Base-by-base conservation (phyloP, 1,140 invertebrate species). In the Pseudomyrmex dendroicus region DNA sequence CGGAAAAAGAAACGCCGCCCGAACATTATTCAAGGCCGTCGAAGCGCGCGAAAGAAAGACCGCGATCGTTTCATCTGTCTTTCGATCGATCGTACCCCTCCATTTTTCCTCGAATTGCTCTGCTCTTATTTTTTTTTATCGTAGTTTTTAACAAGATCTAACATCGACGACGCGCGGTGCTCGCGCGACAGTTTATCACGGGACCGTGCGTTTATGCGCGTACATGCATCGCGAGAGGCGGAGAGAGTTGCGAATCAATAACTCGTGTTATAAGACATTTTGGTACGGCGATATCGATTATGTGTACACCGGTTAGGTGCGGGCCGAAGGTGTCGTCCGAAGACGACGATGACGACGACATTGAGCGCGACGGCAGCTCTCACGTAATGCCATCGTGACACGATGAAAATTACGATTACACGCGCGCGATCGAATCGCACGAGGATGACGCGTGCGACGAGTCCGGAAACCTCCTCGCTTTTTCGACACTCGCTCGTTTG, bases 221-320 rank as follows among this genome's bases (percentile, higher is more conserved):
- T 72, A 82, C 77, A 84, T 52, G 83, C 25, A 66, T 64, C 46
- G 59, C 46, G 59, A 67, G 68, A 64, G 80, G 67, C 22, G 70
- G 78, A 83, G 63, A 78, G 78, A 83, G 63, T 83, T 68, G 78
- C 84, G 68, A 83, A 83, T 85, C 78, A 74, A 85, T 83, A 83
- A 82, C 80, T 73, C 62, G 72, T 68, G 70, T 83, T 85, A 74
- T 70, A 82, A 83, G 61, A 64, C 62, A 82, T 83, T 82, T 83
- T 25, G 84, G 72, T 73, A 67, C 74, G 72, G 80, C 62, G 77
- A 82, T 73, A 84, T 82, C 67, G 78, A 84, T 82, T 84, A 80
- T 84, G 66, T 84, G 66, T 64, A 68, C 62, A 77, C 64, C 63
- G 82, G 73, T 83, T 77, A 77, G 25, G 22, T 77, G 56, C 82